phyloP scores from a whole-genome alignment of 1,140 invertebrate species.

The Scylla paramamosain region DNA sequence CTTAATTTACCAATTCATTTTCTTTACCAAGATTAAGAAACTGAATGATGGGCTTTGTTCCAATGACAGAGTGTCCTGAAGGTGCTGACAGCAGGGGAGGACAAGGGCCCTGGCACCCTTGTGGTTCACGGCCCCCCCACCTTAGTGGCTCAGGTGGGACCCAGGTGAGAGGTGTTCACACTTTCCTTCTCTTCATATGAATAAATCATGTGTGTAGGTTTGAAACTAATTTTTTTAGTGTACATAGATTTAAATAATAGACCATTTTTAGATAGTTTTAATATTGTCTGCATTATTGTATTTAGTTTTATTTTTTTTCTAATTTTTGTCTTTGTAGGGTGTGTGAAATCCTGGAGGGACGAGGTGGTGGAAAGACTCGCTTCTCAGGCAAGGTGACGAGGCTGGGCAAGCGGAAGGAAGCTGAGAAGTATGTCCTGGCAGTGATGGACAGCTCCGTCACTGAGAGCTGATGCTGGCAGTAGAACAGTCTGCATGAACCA shows the following conservation, averaged over 20 bases:
- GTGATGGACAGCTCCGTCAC: not conserved
- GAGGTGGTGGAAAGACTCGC: constrained; percentile 83
- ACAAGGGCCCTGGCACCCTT: constrained; percentile 83
- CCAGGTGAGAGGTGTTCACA: constrained; percentile 79
- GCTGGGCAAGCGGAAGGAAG: constrained; percentile 53
- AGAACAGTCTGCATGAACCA: not conserved
- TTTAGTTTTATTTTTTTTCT: not conserved
- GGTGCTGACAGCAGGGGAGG: constrained; percentile 86
- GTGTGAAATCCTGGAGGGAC: constrained; percentile 84
- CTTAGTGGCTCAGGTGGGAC: constrained; percentile 79
- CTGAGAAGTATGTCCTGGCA: constrained; percentile 47
- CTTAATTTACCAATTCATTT: no score
- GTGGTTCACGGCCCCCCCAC: constrained; percentile 81
- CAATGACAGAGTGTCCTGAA: constrained; percentile 81
- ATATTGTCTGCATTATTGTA: not conserved
- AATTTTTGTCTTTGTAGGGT: constrained; percentile 80
- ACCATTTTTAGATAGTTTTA: not conserved
- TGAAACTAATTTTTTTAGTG: no score
- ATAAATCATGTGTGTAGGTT: no score
- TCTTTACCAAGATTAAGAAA: no score
- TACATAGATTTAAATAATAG: no score
- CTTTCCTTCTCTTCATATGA: not conserved
- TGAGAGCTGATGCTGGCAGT: not conserved
- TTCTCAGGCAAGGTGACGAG: constrained; percentile 71
- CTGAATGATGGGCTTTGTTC: not conserved